phyloP scores from a whole-genome alignment of 2,888 invertebrate species.

The Leucozona laternaria region DNA sequence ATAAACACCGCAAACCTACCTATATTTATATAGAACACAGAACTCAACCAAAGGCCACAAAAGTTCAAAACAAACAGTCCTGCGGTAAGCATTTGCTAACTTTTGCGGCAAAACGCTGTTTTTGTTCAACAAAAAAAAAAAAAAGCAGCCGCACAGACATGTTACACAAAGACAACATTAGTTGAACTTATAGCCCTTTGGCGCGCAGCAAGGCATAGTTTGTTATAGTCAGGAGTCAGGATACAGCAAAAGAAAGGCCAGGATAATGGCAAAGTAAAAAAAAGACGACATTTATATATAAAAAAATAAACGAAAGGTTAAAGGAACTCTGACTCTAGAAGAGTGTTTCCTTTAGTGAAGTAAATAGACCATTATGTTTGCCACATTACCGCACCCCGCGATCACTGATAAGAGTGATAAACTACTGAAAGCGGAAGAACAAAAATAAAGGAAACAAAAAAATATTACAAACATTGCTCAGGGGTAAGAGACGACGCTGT shows the following conservation, averaged over 20 bases:
- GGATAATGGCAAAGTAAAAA: slow-evolving; percentile 19
- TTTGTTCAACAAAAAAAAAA: slow-evolving; percentile 1
- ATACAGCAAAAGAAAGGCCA: background rate
- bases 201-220: slow-evolving; percentile 12
- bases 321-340: slow-evolving; percentile 1
- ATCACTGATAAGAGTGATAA: slow-evolving; percentile 9
- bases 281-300: slow-evolving; percentile 2
- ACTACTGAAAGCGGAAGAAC: background rate
- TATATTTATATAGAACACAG: too few relatives aligned
- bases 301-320: slow-evolving; percentile 21
- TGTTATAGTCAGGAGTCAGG: background rate
- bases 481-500: background rate
- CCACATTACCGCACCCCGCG: background rate
- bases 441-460: background rate
- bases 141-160: slow-evolving; percentile 41
- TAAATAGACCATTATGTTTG: slow-evolving; percentile 43
- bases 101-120: slow-evolving; percentile 48
- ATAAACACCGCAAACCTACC: background rate
- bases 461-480: background rate
- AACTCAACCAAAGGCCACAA: slow-evolving; percentile 36
- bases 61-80: slow-evolving; percentile 61
- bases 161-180: slow-evolving; percentile 43
- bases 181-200: slow-evolving; percentile 45
- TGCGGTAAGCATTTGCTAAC: slow-evolving; percentile 64
- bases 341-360: slow-evolving; percentile 54